A percentile compares a stretch with the other conserved stretches of the same genome.
Evolutionary conservation across 2,113 vertebrate species (phyloP).

Genomic region (Malurus elegans): DNA sequence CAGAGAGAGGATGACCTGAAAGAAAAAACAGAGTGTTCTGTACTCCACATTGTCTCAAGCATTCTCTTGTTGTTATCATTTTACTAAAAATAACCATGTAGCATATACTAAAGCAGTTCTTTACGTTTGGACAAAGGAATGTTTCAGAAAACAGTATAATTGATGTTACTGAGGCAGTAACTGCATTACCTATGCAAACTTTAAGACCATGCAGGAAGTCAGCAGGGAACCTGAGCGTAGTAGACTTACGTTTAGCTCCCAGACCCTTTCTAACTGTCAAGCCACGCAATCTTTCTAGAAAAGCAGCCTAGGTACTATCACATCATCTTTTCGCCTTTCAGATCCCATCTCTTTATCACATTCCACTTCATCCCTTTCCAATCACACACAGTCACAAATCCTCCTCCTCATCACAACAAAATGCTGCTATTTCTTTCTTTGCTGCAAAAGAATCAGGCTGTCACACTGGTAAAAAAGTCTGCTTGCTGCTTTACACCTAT

Average conservation of each 20-base stretch:
- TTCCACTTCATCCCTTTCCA: neutral
- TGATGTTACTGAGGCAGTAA: neutral
- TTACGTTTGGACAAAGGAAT: neutral
- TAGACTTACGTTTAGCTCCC: neutral
- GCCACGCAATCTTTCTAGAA: neutral
- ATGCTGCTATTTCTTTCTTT: neutral
- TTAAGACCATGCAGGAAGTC: neutral
- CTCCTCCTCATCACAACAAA: neutral
- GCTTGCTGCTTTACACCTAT: neutral
- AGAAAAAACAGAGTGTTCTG: neutral
- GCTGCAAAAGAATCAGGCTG: neutral
- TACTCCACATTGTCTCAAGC: neutral
- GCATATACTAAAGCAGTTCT: neutral
- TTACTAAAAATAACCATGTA: neutral
- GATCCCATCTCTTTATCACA: neutral
- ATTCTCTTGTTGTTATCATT: neutral
- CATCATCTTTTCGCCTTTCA: neutral
- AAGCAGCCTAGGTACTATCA: neutral
- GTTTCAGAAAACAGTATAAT: neutral
- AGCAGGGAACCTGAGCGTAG: neutral
- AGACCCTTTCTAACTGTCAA: neutral
- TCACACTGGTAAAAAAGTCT: neutral
- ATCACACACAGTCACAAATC: neutral
- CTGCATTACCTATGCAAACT: neutral
- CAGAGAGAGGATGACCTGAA: conserved; percentile 87